Percentiles rank a stretch among this genome's conserved stretches.
phyloP scores from a whole-genome alignment of 2,113 vertebrate genomes.

The Tychaedon coryphoeus region DNA sequence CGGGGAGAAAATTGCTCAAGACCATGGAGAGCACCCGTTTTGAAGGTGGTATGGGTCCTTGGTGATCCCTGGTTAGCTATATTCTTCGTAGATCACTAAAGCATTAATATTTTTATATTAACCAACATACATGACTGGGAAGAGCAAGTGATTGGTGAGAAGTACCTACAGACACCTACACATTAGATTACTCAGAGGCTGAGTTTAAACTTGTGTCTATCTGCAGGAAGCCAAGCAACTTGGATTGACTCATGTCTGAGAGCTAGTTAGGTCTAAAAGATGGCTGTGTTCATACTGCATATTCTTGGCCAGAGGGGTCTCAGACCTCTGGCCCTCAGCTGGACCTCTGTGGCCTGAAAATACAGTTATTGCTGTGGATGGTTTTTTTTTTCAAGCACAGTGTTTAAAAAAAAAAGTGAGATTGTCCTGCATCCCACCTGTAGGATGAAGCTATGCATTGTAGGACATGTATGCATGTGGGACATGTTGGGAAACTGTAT shows the following conservation, averaged over 20 bases:
- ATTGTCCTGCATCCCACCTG: background rate
- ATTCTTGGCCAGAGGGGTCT: background rate
- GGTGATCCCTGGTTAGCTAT: background rate
- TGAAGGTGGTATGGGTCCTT: background rate
- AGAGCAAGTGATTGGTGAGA: background rate
- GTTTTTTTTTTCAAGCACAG: background rate
- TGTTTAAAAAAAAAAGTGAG: background rate
- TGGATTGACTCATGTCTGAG: background rate
- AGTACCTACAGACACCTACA: background rate
- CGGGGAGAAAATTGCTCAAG: background rate
- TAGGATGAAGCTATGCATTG: background rate
- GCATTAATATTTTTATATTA: background rate
- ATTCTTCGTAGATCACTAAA: background rate
- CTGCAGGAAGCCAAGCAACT: background rate
- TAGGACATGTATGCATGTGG: background rate
- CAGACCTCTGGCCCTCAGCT: background rate
- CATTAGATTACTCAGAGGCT: background rate
- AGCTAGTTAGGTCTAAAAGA: background rate
- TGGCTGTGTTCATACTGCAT: background rate
- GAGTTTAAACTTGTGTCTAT: background rate
- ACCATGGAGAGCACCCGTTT: fast-evolving
- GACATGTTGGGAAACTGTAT: background rate
- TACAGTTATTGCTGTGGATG: background rate
- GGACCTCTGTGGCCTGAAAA: background rate
- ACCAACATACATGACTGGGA: background rate